A percentile compares a stretch with the other conserved stretches of the same genome.
phyloP scores from a whole-genome alignment of 2,888 invertebrate species.

The Alsophila aescularia region DNA sequence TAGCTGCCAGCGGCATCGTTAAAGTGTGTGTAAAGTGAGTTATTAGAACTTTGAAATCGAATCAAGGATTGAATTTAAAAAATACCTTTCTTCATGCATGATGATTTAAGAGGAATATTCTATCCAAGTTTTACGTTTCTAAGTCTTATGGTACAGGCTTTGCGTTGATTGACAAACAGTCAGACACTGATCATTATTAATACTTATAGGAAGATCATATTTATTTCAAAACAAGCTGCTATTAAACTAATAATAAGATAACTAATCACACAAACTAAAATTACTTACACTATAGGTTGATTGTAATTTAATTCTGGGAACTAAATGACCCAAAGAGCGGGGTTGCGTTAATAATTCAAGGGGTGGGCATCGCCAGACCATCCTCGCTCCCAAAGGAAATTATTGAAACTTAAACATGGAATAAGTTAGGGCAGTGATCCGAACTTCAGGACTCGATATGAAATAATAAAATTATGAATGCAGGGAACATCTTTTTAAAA shows the following conservation, averaged over 20 bases:
- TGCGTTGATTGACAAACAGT: no score
- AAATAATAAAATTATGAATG: constrained; percentile 50
- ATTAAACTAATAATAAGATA: neutral
- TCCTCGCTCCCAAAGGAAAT: constrained; percentile 72
- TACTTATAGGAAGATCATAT: no score
- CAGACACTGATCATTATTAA: no score
- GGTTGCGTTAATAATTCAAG: constrained; percentile 70
- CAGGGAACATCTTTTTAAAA: constrained; percentile 23
- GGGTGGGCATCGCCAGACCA: constrained; percentile 65
- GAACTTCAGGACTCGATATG: constrained; percentile 48
- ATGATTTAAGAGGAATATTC: no score
- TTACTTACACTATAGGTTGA: constrained; percentile 26
- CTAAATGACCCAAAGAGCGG: constrained; percentile 57
- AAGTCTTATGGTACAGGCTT: no score
- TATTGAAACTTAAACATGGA: constrained; percentile 74
- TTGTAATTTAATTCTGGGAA: constrained; percentile 46
- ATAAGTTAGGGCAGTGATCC: constrained; percentile 37
- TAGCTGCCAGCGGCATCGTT: no score
- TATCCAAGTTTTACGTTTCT: no score
- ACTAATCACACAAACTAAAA: constrained; percentile 24
- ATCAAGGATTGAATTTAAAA: no score
- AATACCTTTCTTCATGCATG: no score
- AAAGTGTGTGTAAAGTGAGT: no score
- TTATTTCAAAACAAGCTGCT: no score
- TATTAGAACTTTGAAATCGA: no score